phyloP scores from a whole-genome alignment of 2,888 invertebrate species.

The Chrysolina oricalcia region DNA sequence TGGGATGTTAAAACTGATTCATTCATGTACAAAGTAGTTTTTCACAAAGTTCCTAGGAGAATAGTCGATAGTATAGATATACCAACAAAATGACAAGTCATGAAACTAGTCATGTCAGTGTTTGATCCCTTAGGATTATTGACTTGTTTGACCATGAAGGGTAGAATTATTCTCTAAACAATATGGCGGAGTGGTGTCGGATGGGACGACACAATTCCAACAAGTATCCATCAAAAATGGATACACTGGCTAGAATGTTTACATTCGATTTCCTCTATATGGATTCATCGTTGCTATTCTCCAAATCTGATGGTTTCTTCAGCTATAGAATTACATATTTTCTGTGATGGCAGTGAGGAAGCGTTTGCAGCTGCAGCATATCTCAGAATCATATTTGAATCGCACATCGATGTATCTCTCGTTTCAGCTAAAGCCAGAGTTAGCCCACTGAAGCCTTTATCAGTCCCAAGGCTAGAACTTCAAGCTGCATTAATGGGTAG shows the following conservation, averaged over 20 bases:
- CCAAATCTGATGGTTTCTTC: too few relatives aligned
- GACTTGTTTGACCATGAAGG: too few relatives aligned
- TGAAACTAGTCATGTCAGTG: too few relatives aligned
- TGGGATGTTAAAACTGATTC: too few relatives aligned
- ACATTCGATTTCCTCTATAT: not conserved
- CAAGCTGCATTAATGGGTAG: slow-evolving; percentile 24
- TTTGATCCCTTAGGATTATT: too few relatives aligned
- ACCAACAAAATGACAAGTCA: too few relatives aligned
- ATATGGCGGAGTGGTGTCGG: too few relatives aligned
- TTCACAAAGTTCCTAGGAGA: too few relatives aligned
- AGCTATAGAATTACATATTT: not conserved
- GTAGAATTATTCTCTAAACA: too few relatives aligned
- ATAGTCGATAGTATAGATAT: too few relatives aligned
- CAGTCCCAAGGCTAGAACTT: slow-evolving; percentile 18
- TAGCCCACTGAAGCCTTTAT: not conserved
- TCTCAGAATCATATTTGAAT: not conserved
- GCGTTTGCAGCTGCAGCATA: not conserved
- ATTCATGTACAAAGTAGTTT: too few relatives aligned
- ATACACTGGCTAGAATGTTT: not conserved
- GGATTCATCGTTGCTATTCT: not conserved
- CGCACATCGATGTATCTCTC: not conserved
- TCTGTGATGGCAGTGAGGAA: slow-evolving; percentile 22
- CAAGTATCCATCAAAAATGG: not conserved
- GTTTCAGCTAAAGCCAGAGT: slow-evolving; percentile 9
- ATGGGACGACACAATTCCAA: too few relatives aligned